Conservation (phyloP, 2,113 vertebrate genomes). For the Procavia capensis region DNA sequence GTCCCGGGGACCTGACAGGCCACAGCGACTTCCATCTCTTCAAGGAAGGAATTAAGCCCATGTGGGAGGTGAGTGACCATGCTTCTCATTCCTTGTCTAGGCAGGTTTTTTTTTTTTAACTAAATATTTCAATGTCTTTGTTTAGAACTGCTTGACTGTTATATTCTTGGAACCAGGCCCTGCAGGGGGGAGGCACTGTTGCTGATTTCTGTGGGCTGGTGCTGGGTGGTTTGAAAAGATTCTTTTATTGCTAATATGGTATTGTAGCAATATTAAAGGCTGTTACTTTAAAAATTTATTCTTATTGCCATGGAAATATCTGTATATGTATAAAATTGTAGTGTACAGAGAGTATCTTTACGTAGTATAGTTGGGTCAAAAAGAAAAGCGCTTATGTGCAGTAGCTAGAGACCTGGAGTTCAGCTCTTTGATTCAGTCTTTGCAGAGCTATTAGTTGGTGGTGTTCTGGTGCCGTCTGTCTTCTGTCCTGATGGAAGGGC, state of each 20-base stretch:
- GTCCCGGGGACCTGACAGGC: slow-evolving; percentile 92
- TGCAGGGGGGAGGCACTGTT: background rate
- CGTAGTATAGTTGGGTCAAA: background rate
- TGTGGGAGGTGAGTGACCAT: slow-evolving; percentile 90
- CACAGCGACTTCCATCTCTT: slow-evolving; percentile 93
- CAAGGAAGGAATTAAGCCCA: slow-evolving; percentile 93
- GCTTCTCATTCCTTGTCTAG: background rate
- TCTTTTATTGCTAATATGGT: background rate
- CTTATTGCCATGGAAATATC: background rate
- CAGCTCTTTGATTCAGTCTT: background rate
- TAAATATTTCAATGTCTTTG: slow-evolving; percentile 9
- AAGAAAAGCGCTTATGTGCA: background rate
- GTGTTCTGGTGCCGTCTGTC: background rate
- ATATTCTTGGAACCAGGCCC: background rate
- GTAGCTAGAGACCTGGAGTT: background rate
- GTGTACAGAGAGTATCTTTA: background rate
- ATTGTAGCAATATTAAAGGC: background rate
- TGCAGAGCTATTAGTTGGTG: background rate
- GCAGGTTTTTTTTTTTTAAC: background rate
- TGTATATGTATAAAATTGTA: background rate
- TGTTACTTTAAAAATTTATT: background rate
- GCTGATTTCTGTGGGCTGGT: background rate
- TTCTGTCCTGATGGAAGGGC: background rate
- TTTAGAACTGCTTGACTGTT: background rate
- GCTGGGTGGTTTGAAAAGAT: background rate